Conservation (phyloP, 2,797 vertebrate species). For the Urosaurus nigricauda region DNA sequence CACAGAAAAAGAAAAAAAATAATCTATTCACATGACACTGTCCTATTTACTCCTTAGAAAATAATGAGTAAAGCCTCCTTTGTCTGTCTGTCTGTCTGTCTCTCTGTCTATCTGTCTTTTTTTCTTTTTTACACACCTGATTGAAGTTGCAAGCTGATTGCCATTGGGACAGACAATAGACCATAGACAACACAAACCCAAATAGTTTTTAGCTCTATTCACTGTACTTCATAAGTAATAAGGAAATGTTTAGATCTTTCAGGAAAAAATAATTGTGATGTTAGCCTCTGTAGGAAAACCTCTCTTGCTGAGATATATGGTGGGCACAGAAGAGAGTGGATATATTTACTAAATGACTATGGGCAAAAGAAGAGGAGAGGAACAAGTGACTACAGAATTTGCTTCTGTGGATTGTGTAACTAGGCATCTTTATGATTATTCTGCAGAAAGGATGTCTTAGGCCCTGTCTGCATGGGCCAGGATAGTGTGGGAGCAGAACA, state of each 20-base stretch:
- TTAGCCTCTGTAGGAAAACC: neutral
- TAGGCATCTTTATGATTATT: neutral
- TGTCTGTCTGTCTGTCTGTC: too few relatives aligned
- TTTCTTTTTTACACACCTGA: conserved; percentile 57
- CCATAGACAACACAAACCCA: neutral
- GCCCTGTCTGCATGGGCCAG: too few relatives aligned
- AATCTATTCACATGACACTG: conserved; percentile 55
- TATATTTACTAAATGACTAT: neutral
- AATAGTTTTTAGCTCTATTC: neutral
- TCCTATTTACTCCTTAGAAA: conserved; percentile 67
- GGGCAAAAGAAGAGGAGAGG: neutral
- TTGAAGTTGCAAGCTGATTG: conserved; percentile 45
- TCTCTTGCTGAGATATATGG: neutral
- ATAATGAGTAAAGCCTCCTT: conserved; percentile 51
- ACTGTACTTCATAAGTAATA: neutral
- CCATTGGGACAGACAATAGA: conserved; percentile 2
- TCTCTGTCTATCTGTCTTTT: too few relatives aligned
- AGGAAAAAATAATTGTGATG: neutral
- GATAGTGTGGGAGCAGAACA: too few relatives aligned
- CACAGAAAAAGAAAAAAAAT: conserved; percentile 6
- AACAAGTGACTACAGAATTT: neutral
- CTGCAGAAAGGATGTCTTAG: neutral
- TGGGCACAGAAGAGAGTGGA: neutral
- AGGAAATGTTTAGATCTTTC: neutral
- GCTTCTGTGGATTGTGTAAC: neutral